These are phyloP conservation scores for Botia almorhae DNA, from an alignment of 2,797 vertebrate species.

Conservation along the genomic window DNA sequence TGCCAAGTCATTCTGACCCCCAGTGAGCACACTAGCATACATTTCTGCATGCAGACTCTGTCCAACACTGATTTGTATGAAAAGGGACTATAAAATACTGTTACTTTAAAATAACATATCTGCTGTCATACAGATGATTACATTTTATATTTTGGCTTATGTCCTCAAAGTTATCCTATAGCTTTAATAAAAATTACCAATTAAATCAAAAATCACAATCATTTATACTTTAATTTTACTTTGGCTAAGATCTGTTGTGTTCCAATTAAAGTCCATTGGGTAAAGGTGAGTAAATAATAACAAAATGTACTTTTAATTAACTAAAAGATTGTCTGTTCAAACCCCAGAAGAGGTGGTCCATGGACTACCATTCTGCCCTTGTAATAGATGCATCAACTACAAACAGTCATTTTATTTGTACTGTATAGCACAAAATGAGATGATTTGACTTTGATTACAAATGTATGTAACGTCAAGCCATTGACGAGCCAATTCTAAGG, in stretches of 20 bases:
- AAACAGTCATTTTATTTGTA: not conserved
- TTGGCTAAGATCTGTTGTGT: too few species aligned
- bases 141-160: not conserved
- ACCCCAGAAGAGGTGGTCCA: not conserved
- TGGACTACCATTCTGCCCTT: not conserved
- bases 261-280: too few species aligned
- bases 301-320: not conserved
- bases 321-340: not conserved
- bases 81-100: constrained; percentile 26
- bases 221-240: too few species aligned
- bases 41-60: constrained; percentile 34
- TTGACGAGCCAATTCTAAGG: not conserved
- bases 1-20: constrained; percentile 35
- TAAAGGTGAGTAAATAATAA: not conserved
- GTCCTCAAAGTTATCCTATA: not conserved
- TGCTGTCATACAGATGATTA: not conserved
- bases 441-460: not conserved
- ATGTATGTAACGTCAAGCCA: not conserved
- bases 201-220: too few species aligned
- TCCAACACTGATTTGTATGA: constrained; percentile 11
- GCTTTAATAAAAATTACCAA: too few species aligned
- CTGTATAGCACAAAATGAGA: not conserved
- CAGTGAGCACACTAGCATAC: constrained; percentile 23
- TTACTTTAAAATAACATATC: constrained; percentile 2
- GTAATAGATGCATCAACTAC: not conserved